These are phyloP conservation scores for Shargacucullia verbasci DNA, from an alignment of 2,888 invertebrate species.

Conservation along the genomic window DNA sequence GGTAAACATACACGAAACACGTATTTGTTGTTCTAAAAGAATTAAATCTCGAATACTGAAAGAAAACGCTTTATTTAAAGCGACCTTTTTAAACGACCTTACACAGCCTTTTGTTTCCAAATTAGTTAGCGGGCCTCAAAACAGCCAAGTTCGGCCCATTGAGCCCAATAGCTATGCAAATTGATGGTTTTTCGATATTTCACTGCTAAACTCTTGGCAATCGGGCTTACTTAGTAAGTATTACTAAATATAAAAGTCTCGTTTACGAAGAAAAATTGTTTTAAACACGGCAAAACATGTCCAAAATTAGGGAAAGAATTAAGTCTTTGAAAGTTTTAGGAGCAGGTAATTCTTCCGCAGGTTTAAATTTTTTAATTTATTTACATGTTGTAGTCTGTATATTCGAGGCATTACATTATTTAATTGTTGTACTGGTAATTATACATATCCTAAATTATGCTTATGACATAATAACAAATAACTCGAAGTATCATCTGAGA, in stretches of 20 bases:
- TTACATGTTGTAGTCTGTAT: too few relatives aligned
- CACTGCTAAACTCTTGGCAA: constrained; percentile 30
- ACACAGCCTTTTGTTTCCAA: constrained; percentile 42
- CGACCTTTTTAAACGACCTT: constrained; percentile 37
- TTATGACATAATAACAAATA: too few relatives aligned
- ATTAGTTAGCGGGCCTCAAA: constrained; percentile 40
- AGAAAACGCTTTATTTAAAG: too few relatives aligned
- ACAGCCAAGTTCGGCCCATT: constrained; percentile 27
- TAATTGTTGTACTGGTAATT: too few relatives aligned
- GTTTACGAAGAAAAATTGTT: constrained; percentile 42
- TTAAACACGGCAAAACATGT: constrained; percentile 17
- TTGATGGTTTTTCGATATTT: constrained; percentile 57
- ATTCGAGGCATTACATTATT: too few relatives aligned
- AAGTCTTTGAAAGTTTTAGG: constrained; percentile 23
- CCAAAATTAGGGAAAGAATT: constrained; percentile 19
- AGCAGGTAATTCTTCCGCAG: constrained; percentile 25
- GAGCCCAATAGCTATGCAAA: constrained; percentile 48
- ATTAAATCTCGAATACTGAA: too few relatives aligned
- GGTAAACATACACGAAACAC: too few relatives aligned
- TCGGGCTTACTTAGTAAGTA: constrained; percentile 26
- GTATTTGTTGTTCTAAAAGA: too few relatives aligned
- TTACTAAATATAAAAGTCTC: constrained; percentile 19
- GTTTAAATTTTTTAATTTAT: constrained; percentile 5
- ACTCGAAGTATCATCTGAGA: too few relatives aligned
- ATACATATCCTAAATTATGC: too few relatives aligned